Evolutionary conservation across 2,888 invertebrate species (phyloP).

Genomic region (Galerucella nymphaeae): DNA sequence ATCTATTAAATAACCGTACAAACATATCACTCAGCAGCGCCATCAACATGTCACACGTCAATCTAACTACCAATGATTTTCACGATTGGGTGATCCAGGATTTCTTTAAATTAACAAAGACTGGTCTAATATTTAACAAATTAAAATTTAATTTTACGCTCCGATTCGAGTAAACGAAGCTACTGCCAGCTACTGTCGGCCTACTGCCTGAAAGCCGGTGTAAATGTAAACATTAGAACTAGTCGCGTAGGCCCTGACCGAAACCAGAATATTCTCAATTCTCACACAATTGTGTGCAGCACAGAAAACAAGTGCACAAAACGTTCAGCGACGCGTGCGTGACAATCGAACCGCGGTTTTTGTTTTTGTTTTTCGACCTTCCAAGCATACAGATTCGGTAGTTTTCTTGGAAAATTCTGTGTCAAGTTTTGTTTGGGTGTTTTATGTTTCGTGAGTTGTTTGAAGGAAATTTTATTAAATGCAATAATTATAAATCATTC

Average conservation of each 20-base stretch:
- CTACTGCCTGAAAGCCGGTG: slow-evolving; percentile 25
- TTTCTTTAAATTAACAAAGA: neutral
- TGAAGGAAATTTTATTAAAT: neutral
- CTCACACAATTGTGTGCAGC: slow-evolving; percentile 25
- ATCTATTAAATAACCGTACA: neutral
- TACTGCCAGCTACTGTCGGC: slow-evolving; percentile 19
- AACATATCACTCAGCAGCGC: no score
- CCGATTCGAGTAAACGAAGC: neutral
- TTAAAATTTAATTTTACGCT: slow-evolving; percentile 26
- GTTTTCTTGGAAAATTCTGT: neutral
- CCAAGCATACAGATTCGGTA: neutral
- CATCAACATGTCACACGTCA: no score
- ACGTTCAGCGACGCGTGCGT: slow-evolving; percentile 7
- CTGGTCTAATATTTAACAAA: slow-evolving; percentile 9
- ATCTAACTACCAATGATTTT: neutral
- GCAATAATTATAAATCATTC: neutral
- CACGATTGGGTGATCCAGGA: neutral
- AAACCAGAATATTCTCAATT: slow-evolving; percentile 37
- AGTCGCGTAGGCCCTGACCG: slow-evolving; percentile 31
- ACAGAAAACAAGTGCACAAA: slow-evolving; percentile 31
- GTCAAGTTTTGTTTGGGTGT: slow-evolving; percentile 14
- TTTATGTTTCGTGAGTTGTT: neutral
- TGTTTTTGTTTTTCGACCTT: neutral
- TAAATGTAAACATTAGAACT: slow-evolving; percentile 41
- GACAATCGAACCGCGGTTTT: slow-evolving; percentile 15